phyloP scores from a whole-genome alignment of 1,140 invertebrate genomes.

The Drosophila virilis region DNA sequence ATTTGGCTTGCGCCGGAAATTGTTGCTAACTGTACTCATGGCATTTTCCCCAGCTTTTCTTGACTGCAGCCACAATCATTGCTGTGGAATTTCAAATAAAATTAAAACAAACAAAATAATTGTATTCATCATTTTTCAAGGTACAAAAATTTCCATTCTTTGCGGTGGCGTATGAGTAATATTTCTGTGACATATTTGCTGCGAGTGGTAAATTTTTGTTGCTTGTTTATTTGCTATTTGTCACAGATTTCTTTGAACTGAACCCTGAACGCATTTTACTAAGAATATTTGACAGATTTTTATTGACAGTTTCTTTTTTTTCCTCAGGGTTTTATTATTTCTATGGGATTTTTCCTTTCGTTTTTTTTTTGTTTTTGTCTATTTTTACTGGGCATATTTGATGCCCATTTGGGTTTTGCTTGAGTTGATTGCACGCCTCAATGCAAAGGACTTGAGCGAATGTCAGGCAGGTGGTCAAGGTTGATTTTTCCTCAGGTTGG shows the following conservation, averaged over 20 bases:
- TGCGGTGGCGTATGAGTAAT: conserved; percentile 59
- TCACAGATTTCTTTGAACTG: conserved; percentile 17
- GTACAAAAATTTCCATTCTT: conserved; percentile 35
- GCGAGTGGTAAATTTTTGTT: conserved; percentile 2
- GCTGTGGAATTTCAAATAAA: conserved; percentile 12
- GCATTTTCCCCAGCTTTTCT: neutral
- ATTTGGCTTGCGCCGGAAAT: neutral
- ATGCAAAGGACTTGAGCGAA: conserved; percentile 40
- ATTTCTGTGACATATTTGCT: neutral
- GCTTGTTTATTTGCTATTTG: conserved; percentile 27
- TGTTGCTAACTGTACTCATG: neutral
- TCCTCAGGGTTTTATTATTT: conserved; percentile 8
- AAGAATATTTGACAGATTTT: conserved; percentile 41
- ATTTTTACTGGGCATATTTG: conserved; percentile 6
- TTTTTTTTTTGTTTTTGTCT: neutral
- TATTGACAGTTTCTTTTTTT: conserved; percentile 51
- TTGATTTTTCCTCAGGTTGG: conserved; percentile 5
- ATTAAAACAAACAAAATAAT: neutral
- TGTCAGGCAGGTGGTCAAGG: conserved; percentile 34
- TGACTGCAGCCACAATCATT: conserved; percentile 16
- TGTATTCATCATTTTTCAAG: conserved; percentile 46
- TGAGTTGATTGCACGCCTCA: conserved; percentile 69
- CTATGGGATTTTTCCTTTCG: neutral
- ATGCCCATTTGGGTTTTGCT: conserved; percentile 43
- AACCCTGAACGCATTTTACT: conserved; percentile 15